phyloP scores from a whole-genome alignment of 1,140 invertebrate genomes.

The Homalodisca vitripennis region DNA sequence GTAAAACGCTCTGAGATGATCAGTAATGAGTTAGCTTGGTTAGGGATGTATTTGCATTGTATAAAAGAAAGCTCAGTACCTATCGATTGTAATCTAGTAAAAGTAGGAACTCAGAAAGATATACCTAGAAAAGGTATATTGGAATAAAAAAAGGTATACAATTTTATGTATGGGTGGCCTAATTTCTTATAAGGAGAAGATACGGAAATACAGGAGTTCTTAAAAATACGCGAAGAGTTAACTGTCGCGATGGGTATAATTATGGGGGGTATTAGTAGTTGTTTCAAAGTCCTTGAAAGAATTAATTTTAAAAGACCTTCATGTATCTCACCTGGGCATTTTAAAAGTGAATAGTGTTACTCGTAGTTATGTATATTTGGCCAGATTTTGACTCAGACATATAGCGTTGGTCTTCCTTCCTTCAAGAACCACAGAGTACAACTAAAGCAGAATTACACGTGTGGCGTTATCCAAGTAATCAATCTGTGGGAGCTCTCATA shows the following conservation, averaged over 20 bases:
- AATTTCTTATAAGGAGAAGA: neutral
- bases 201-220: constrained; percentile 10
- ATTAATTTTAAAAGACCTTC: constrained; percentile 30
- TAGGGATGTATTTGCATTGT: constrained; percentile 22
- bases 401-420: neutral
- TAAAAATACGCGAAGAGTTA: constrained; percentile 23
- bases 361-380: neutral
- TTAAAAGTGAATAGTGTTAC: neutral
- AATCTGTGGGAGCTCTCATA: constrained; percentile 1
- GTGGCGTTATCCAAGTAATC: constrained; percentile 1
- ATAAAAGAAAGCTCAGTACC: constrained; percentile 18
- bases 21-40: neutral
- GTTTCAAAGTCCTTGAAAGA: constrained; percentile 21
- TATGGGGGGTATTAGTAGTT: constrained; percentile 23
- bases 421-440: neutral
- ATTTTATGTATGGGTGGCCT: constrained; percentile 25
- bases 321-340: constrained; percentile 9
- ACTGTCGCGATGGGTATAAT: neutral
- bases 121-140: too few relatives aligned
- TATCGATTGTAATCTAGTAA: constrained; percentile 4
- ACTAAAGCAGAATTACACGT: neutral
- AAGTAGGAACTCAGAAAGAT: constrained; percentile 26
- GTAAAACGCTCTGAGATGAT: constrained; percentile 16
- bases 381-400: constrained; percentile 8
- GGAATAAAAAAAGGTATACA: neutral